These are phyloP conservation scores for Enteromius thamalakanensis DNA, from an alignment of 2,797 vertebrate genomes.

Conservation along the genomic window DNA sequence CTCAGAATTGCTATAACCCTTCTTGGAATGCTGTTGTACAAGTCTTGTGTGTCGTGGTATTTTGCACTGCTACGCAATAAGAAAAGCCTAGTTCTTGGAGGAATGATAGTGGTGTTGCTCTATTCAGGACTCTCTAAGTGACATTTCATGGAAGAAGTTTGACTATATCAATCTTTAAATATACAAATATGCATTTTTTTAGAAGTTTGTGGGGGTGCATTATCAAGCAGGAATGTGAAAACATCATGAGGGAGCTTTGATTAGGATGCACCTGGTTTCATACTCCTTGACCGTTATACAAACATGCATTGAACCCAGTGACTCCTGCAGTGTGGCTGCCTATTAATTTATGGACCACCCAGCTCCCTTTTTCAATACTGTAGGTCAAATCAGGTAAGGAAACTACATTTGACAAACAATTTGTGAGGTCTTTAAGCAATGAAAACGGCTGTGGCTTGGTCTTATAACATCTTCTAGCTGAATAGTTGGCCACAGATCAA, in stretches of 20 bases:
- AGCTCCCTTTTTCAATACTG: not conserved
- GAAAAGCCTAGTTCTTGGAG: not conserved
- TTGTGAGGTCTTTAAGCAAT: not conserved
- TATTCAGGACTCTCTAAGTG: not conserved
- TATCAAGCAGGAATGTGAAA: not conserved
- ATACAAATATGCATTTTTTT: not conserved
- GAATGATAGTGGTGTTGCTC: not conserved
- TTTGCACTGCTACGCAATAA: constrained; percentile 1
- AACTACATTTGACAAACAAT: constrained; percentile 8
- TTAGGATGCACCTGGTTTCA: constrained; percentile 4
- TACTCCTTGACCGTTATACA: not conserved
- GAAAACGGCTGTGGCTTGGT: not conserved
- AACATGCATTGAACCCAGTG: not conserved
- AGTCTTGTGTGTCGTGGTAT: not conserved
- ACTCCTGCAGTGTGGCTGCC: not conserved
- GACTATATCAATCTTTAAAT: not conserved
- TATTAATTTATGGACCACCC: not conserved
- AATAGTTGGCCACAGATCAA: not conserved
- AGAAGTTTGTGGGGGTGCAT: not conserved
- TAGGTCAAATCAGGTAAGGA: not conserved
- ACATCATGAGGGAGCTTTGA: not conserved
- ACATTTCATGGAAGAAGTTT: constrained; percentile 2
- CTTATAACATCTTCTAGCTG: constrained; percentile 9
- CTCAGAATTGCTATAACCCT: not conserved
- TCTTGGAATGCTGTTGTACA: not conserved